These are phyloP conservation scores for Mustelus asterias DNA, from an alignment of 2,113 vertebrate species.

Conservation along the genomic window DNA sequence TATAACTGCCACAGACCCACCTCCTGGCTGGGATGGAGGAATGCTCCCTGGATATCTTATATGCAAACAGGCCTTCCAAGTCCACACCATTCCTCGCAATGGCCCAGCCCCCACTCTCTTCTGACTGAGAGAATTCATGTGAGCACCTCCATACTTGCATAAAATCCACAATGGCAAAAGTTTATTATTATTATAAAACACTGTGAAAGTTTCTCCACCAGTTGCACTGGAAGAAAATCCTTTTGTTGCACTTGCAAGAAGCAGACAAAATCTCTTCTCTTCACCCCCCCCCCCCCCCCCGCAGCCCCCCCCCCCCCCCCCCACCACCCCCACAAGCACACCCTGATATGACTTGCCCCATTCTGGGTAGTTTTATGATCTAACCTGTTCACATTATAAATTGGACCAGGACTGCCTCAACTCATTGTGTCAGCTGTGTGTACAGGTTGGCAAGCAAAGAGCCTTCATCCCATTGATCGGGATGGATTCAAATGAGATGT, in stretches of 20 bases:
- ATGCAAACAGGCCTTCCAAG: no score
- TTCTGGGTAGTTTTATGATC: background rate
- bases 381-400: background rate
- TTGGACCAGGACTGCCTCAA: background rate
- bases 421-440: background rate
- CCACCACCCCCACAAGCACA: no score
- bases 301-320: no score
- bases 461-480: background rate
- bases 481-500: slow-evolving; percentile 5
- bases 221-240: background rate
- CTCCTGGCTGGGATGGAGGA: background rate
- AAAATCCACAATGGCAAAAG: background rate
- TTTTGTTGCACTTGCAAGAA: background rate
- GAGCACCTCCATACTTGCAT: background rate
- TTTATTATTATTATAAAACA: background rate
- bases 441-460: no score
- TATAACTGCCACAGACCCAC: no score
- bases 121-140: background rate
- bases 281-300: background rate
- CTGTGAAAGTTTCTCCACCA: background rate
- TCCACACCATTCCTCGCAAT: background rate
- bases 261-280: background rate
- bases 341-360: background rate
- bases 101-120: no score
- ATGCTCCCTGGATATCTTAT: background rate